Conservation (phyloP, 2,797 vertebrate genomes). For the Coregonus sp. region DNA sequence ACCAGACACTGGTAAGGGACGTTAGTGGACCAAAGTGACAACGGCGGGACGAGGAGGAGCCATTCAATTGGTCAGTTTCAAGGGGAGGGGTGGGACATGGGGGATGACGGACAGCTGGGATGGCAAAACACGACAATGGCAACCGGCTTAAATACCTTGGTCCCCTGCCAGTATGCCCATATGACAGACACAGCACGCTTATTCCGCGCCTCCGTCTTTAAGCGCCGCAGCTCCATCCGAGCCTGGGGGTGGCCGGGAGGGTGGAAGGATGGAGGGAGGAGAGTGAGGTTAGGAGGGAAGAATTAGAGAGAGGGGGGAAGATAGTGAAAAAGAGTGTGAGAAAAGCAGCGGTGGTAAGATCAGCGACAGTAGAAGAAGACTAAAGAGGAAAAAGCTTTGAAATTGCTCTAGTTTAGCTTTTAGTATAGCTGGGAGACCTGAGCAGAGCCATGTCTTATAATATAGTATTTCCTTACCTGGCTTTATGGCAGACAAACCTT, state of each 20-base stretch:
- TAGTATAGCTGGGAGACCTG: slow-evolving; percentile 31
- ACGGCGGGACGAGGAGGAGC: slow-evolving; percentile 34
- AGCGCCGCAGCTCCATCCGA: slow-evolving; percentile 92
- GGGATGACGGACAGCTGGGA: slow-evolving; percentile 51
- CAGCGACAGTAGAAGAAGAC: slow-evolving; percentile 48
- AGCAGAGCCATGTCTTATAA: neutral
- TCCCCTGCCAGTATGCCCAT: slow-evolving; percentile 99
- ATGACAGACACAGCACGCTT: slow-evolving; percentile 97
- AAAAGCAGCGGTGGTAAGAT: slow-evolving; percentile 51
- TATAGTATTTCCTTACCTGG: neutral
- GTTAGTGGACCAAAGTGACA: slow-evolving; percentile 12
- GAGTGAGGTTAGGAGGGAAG: no score
- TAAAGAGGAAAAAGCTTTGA: slow-evolving; percentile 44
- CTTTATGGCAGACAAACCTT: neutral
- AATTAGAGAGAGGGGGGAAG: neutral
- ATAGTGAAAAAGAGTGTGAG: slow-evolving; percentile 10
- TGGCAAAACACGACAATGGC: slow-evolving; percentile 38
- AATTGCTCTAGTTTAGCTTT: slow-evolving; percentile 37
- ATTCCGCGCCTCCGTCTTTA: slow-evolving; percentile 94
- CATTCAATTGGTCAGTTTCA: slow-evolving; percentile 22
- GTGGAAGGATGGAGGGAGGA: slow-evolving; percentile 45
- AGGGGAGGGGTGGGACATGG: slow-evolving; percentile 18
- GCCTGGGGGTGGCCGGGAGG: slow-evolving; percentile 81
- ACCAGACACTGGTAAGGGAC: neutral
- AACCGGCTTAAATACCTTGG: slow-evolving; percentile 86